Conservation (phyloP, 2,113 vertebrate species). For the Catagonus wagneri region DNA sequence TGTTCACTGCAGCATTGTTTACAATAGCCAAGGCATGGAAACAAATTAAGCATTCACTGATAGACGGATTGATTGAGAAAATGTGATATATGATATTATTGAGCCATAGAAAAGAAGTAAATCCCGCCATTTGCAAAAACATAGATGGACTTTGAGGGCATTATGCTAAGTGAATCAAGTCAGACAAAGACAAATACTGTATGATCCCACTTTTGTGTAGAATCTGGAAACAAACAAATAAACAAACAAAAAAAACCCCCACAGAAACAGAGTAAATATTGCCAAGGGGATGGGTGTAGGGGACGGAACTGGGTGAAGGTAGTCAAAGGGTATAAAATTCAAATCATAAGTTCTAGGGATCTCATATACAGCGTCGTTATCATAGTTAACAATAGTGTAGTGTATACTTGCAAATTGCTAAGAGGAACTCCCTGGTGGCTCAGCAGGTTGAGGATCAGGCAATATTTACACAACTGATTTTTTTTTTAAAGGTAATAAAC, state of each 20-base stretch:
- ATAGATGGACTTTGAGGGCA: neutral
- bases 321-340: neutral
- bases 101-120: neutral
- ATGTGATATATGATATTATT: neutral
- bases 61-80: neutral
- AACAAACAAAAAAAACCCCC: too few relatives aligned
- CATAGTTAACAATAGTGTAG: neutral
- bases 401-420: neutral
- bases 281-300: neutral
- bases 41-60: neutral
- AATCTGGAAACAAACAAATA: neutral
- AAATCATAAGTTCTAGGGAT: neutral
- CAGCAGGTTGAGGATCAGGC: too few relatives aligned
- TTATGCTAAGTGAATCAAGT: neutral
- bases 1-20: neutral
- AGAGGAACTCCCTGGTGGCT: neutral
- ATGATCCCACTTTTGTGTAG: neutral
- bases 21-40: neutral
- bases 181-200: neutral
- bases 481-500: neutral
- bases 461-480: neutral
- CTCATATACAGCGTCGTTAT: neutral
- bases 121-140: neutral
- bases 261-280: neutral
- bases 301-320: neutral